Percentiles rank a stretch among this genome's conserved stretches.
Evolutionary conservation across 2,113 vertebrate genomes (phyloP).

Genomic region (Rhabdornis inornatus): DNA sequence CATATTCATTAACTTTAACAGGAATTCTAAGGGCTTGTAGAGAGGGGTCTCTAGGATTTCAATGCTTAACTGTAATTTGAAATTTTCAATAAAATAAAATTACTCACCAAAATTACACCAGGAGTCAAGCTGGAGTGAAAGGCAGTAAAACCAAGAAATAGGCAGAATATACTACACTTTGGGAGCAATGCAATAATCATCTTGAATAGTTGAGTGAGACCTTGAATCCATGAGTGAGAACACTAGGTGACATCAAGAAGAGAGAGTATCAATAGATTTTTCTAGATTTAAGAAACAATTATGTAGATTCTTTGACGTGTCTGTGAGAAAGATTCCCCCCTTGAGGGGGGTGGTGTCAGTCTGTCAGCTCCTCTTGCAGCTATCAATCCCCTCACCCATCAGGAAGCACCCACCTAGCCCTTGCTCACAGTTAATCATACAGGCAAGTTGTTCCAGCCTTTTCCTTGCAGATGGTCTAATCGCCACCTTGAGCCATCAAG

Average conservation of each 20-base stretch:
- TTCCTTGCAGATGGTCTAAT: background rate
- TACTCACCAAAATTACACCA: background rate
- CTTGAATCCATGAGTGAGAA: background rate
- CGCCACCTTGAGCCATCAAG: background rate
- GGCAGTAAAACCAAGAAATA: background rate
- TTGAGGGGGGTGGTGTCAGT: background rate
- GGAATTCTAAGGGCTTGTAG: background rate
- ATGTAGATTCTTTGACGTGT: background rate
- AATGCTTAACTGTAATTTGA: background rate
- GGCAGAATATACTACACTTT: background rate
- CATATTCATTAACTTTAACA: background rate
- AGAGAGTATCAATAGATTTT: background rate
- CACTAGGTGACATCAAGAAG: background rate
- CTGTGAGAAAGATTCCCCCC: background rate
- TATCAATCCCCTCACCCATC: background rate
- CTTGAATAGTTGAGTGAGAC: background rate
- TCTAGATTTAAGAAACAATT: background rate
- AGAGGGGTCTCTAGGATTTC: background rate
- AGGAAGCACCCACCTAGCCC: background rate
- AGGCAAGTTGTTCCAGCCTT: background rate
- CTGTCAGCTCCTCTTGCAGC: background rate
- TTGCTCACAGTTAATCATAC: background rate
- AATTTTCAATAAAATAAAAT: background rate
- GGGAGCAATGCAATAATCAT: background rate
- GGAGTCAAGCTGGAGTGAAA: background rate